Base-by-base conservation (phyloP, 2,888 invertebrate genomes). In the Clostera curtula region DNA sequence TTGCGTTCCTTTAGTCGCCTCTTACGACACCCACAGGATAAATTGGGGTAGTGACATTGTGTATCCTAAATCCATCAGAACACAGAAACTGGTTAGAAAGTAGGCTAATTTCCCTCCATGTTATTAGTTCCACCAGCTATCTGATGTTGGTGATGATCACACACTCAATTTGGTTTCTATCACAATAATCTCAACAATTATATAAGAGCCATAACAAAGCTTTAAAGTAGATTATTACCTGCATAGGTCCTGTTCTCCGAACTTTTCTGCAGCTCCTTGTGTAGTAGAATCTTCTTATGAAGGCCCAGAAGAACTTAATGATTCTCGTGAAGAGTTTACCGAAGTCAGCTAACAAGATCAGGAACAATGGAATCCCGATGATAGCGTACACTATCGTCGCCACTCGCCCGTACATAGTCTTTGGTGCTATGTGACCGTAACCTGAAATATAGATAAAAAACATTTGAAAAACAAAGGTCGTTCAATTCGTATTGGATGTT, bases 401-500 rank as follows among this genome's bases (percentile, higher is more conserved):
- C 1, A 92, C 89, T 38, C 93, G 88, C 5, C 98, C 98, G 6
- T 90, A 88, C 4, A 82, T 88, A 6, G 98, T 98, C 47, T 91
- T 92, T 0, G 98, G 98, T 24, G 93, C 91, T 52, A 98, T 94
- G 70, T 98, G 96, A 35, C 98, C 98, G 80, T 98, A 98, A 56
- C 98, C 98, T 98, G 85, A 65, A 72, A 71, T 20, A 13, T 6
- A 4, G 4, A 24, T 12, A 11, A 13, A 23, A 7, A 11, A 12
- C 2, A 27, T 10, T 22, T 25, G 24, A 22, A 17, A 27, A 20
- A 14, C 21, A n/a, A 8, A n/a, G 17, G 15, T 5, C n/a, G 18
- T 8, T 16, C 16, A 14, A 17, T 4, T 6, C 7, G 2, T 16
- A 3, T n/a, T n/a, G n/a, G n/a, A n/a, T n/a, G n/a, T n/a, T n/a